Conservation (phyloP, 2,113 vertebrate genomes). For the Miniopterus natalensis region DNA sequence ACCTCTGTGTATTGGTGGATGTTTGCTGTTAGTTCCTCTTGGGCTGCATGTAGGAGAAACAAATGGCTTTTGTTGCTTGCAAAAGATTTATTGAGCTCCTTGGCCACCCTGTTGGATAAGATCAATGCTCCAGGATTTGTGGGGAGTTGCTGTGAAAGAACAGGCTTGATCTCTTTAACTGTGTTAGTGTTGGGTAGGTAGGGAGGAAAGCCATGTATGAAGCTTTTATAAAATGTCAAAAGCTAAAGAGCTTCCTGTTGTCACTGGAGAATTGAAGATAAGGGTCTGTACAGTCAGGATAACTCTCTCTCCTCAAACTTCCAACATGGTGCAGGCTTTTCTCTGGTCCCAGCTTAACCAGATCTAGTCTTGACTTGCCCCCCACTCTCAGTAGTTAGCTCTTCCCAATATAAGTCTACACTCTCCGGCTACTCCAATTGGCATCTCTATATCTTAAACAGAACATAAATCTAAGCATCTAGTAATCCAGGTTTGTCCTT, state of each 20-base stretch:
- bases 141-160: background rate
- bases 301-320: background rate
- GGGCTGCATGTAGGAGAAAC: background rate
- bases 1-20: background rate
- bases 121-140: background rate
- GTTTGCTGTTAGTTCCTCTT: background rate
- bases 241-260: background rate
- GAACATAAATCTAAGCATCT: background rate
- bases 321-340: background rate
- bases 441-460: background rate
- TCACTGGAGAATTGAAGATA: background rate
- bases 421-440: background rate
- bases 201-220: background rate
- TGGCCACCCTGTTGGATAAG: background rate
- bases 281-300: background rate
- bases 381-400: background rate
- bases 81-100: background rate
- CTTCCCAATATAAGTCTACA: background rate
- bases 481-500: background rate
- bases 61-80: conserved; percentile 23
- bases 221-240: conserved; percentile 23
- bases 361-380: background rate
- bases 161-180: background rate
- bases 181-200: background rate
- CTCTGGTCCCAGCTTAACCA: background rate